Evolutionary conservation across 2,888 invertebrate species (phyloP).

Genomic region (Leucophora obtusa): DNA sequence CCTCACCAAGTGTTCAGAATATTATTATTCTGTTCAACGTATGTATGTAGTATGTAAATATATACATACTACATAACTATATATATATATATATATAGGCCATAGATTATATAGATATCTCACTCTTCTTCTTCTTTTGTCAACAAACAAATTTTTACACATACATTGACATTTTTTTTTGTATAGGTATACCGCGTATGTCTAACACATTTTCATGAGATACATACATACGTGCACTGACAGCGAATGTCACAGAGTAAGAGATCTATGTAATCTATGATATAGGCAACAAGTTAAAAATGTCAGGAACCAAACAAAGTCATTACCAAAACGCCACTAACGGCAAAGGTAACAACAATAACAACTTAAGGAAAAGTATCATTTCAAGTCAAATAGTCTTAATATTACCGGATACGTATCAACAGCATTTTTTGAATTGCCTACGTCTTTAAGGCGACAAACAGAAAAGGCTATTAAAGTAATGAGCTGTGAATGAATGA

Average conservation of each 20-base stretch:
- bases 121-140: too few relatives aligned
- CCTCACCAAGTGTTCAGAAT: conserved; percentile 1
- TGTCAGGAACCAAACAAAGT: conserved; percentile 1
- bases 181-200: too few relatives aligned
- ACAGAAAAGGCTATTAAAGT: conserved; percentile 42
- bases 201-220: too few relatives aligned
- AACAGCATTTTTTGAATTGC: conserved; percentile 31
- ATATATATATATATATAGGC: background rate
- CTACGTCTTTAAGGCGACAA: background rate
- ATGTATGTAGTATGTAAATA: background rate
- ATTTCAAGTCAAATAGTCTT: conserved; percentile 32
- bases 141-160: too few relatives aligned
- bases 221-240: too few relatives aligned
- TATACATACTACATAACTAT: too few relatives aligned
- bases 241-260: too few relatives aligned
- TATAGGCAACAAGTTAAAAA: conserved; percentile 52
- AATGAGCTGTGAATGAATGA: conserved; percentile 46
- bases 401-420: conserved; percentile 39
- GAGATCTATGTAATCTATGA: too few relatives aligned
- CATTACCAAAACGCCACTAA: conserved; percentile 26
- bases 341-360: conserved; percentile 1
- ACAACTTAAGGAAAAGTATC: conserved; percentile 7
- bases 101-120: too few relatives aligned
- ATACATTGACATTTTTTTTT: too few relatives aligned
- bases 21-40: conserved; percentile 18